Conservation (phyloP, 2,888 invertebrate genomes). For the Ophion ellenae region DNA sequence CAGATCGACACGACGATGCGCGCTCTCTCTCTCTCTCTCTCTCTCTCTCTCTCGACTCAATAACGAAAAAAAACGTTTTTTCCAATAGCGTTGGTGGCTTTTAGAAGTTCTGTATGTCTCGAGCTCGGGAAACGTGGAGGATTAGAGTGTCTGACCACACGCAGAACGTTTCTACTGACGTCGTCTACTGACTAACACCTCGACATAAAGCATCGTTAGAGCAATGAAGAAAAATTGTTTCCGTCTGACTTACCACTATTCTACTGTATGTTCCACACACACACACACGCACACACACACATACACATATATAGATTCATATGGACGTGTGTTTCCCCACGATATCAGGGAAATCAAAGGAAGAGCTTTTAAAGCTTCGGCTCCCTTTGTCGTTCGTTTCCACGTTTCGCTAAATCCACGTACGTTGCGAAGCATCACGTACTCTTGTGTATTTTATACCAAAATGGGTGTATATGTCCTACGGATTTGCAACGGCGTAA, state of each 20-base stretch:
- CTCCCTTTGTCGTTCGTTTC: constrained; percentile 36
- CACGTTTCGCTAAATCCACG: background rate
- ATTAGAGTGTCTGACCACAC: constrained; percentile 28
- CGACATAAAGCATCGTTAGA: constrained; percentile 22
- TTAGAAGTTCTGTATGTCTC: background rate
- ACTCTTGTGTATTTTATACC: constrained; percentile 11
- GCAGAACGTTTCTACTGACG: constrained; percentile 31
- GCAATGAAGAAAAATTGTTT: constrained; percentile 25
- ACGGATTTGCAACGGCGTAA: background rate
- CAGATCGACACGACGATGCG: no score
- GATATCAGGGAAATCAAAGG: constrained; percentile 42
- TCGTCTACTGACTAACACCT: background rate
- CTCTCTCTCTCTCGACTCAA: no score
- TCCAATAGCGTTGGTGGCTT: background rate
- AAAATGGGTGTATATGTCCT: background rate
- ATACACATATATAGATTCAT: background rate
- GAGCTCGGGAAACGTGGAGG: background rate
- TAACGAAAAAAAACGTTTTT: background rate
- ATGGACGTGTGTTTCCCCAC: background rate
- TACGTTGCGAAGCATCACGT: background rate
- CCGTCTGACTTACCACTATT: constrained; percentile 16
- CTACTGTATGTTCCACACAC: background rate
- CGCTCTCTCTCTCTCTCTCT: no score
- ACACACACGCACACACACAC: background rate
- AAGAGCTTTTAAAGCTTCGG: constrained; percentile 32